phyloP scores from a whole-genome alignment of 2,113 vertebrate species.

The Elachura formosa region DNA sequence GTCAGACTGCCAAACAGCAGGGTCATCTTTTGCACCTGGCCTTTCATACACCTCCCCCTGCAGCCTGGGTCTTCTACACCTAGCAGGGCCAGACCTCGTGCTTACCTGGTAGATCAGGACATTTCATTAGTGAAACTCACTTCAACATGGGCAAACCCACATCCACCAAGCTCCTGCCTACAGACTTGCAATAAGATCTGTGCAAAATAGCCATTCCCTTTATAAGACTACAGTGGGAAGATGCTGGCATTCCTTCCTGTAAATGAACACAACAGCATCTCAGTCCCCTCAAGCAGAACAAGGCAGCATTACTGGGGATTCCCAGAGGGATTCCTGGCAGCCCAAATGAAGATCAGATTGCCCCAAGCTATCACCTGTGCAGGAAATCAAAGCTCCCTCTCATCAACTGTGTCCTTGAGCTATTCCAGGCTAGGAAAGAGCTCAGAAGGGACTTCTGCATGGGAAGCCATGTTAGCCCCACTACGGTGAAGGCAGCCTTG shows the following conservation, averaged over 20 bases:
- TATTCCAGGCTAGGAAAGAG: background rate
- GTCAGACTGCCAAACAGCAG: constrained; percentile 18
- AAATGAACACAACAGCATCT: constrained; percentile 38
- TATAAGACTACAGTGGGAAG: background rate
- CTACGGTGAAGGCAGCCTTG: background rate
- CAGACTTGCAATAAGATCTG: background rate
- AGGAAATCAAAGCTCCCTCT: constrained; percentile 7
- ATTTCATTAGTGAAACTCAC: background rate
- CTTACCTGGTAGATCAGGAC: background rate
- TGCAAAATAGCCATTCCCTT: background rate
- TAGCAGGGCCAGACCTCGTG: background rate
- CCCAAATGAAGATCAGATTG: background rate
- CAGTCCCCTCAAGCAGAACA: background rate
- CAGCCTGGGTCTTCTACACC: background rate
- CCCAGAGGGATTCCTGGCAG: constrained; percentile 42
- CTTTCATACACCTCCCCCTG: background rate
- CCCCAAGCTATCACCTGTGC: background rate
- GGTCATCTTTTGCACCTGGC: constrained; percentile 15
- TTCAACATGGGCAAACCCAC: background rate
- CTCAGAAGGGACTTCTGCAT: background rate
- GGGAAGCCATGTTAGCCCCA: background rate
- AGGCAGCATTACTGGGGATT: background rate
- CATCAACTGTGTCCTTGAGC: background rate
- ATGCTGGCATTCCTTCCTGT: constrained; percentile 22
- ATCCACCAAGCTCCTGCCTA: background rate